Evolutionary conservation across 2,888 invertebrate species (phyloP).

Genomic region (Timema cristinae): DNA sequence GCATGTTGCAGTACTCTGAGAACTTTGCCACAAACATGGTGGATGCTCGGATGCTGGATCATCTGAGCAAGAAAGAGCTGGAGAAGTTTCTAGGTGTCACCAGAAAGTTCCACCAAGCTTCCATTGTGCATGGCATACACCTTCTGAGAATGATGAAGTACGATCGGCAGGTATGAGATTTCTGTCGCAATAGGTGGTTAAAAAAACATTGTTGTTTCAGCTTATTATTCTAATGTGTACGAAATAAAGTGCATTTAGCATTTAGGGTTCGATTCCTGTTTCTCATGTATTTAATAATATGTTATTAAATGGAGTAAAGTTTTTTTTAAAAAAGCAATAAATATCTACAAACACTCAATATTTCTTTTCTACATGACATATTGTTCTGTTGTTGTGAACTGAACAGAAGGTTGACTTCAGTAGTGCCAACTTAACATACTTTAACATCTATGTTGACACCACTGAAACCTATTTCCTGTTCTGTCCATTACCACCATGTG

Average conservation of each 20-base stretch:
- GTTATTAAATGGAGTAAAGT: background rate
- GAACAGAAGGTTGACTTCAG: no score
- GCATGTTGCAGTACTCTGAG: conserved; percentile 70
- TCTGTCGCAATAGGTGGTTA: background rate
- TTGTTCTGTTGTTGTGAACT: no score
- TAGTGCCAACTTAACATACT: no score
- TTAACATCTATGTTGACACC: no score
- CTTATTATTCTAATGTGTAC: no score
- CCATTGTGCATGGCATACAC: conserved; percentile 90
- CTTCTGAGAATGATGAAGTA: conserved; percentile 87
- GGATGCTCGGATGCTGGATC: conserved; percentile 89
- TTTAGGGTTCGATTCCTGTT: background rate
- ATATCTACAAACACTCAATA: no score
- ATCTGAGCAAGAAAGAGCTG: conserved; percentile 88
- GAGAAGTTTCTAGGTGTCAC: conserved; percentile 91
- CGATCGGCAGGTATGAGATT: conserved; percentile 69
- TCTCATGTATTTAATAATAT: background rate
- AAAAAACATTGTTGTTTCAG: background rate
- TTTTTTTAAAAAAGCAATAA: no score
- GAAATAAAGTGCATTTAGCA: background rate
- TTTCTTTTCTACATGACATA: no score
- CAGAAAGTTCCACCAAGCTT: conserved; percentile 91
- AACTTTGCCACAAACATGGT: conserved; percentile 85
- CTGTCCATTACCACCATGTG: no score
- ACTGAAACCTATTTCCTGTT: no score